These are phyloP conservation scores for Tetramorium parvispinum DNA, from an alignment of 1,140 invertebrate species.

Conservation along the genomic window DNA sequence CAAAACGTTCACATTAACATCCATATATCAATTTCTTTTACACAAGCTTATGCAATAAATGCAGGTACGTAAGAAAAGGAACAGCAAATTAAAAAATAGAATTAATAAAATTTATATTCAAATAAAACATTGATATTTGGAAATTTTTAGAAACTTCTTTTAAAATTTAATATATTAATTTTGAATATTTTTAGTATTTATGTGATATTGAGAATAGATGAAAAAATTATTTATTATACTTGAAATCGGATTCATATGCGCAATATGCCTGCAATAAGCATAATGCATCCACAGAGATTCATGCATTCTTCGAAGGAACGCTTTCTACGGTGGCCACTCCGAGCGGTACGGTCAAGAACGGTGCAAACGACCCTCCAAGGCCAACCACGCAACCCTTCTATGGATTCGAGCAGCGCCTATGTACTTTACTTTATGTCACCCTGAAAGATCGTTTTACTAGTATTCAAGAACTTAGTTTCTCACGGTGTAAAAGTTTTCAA, in stretches of 20 bases:
- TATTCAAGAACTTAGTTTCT: slow-evolving; percentile 22
- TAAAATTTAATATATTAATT: not conserved
- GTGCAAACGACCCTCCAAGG: slow-evolving; percentile 83
- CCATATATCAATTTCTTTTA: not conserved
- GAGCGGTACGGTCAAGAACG: slow-evolving; percentile 65
- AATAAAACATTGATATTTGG: not conserved
- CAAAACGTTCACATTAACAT: not conserved
- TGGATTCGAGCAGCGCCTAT: slow-evolving; percentile 14
- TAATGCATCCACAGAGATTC: slow-evolving; percentile 70
- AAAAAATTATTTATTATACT: not conserved
- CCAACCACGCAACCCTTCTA: slow-evolving; percentile 81
- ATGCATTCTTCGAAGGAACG: slow-evolving; percentile 71
- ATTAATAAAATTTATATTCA: not conserved
- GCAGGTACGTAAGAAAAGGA: no score
- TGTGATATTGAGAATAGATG: not conserved
- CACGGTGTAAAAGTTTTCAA: slow-evolving; percentile 1
- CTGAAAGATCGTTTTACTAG: slow-evolving; percentile 46
- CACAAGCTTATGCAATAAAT: not conserved
- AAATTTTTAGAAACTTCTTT: not conserved
- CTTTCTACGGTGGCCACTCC: slow-evolving; percentile 43
- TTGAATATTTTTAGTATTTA: not conserved
- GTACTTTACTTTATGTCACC: slow-evolving; percentile 73
- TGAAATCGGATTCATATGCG: not conserved
- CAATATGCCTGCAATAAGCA: slow-evolving; percentile 52
- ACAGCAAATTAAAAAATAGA: not conserved